Conservation (phyloP, 1,140 invertebrate genomes). For the Samia ricini region DNA sequence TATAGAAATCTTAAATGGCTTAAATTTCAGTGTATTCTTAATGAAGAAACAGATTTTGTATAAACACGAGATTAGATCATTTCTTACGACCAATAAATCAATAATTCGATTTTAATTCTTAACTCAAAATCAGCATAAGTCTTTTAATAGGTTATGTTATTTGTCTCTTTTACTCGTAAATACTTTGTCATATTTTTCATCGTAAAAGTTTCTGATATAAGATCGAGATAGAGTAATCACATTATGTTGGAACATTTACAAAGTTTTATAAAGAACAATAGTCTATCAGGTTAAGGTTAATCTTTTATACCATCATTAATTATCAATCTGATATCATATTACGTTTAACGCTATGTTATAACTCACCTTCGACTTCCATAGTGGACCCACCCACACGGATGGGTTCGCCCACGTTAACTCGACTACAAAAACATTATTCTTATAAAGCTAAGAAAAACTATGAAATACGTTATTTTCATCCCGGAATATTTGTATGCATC, state of each 20-base stretch:
- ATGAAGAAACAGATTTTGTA: too few relatives aligned
- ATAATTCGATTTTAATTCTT: too few relatives aligned
- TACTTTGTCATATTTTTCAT: too few relatives aligned
- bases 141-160: too few relatives aligned
- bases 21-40: too few relatives aligned
- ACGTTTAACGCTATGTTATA: background rate
- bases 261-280: background rate
- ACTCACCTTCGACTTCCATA: conserved; percentile 8
- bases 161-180: too few relatives aligned
- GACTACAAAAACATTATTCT: background rate
- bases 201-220: background rate
- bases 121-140: too few relatives aligned
- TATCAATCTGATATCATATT: background rate
- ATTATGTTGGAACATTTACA: background rate
- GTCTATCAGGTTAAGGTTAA: background rate
- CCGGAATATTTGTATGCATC: background rate
- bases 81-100: too few relatives aligned
- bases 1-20: background rate
- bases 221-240: background rate
- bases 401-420: conserved; percentile 9
- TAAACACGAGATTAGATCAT: too few relatives aligned
- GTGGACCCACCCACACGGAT: conserved; percentile 11
- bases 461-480: background rate
- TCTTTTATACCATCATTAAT: background rate
- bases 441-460: background rate